Evolutionary conservation across 2,113 vertebrate genomes (phyloP).

Genomic region (Podiceps cristatus): DNA sequence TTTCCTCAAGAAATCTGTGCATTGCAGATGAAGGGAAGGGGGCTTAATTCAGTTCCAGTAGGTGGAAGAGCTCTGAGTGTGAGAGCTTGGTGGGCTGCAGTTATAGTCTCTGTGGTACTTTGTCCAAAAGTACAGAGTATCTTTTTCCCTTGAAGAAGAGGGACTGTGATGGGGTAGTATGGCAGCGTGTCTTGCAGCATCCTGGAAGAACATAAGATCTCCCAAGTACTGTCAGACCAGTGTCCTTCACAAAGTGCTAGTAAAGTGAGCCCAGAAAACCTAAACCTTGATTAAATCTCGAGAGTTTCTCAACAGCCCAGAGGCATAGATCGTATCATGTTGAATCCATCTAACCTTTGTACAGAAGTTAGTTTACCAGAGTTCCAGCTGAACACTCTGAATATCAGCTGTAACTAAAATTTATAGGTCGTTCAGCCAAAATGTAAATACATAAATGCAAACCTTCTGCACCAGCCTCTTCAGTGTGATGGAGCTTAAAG

Average conservation of each 20-base stretch:
- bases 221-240: background rate
- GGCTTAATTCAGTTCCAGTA: background rate
- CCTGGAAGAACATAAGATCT: background rate
- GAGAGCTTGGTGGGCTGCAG: background rate
- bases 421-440: background rate
- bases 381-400: background rate
- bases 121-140: background rate
- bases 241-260: background rate
- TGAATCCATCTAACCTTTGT: background rate
- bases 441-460: background rate
- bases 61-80: background rate
- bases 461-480: background rate
- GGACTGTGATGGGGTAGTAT: background rate
- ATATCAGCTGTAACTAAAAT: conserved; percentile 14
- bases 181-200: background rate
- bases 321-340: background rate
- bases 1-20: conserved; percentile 5
- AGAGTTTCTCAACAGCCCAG: background rate
- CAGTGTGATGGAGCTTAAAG: background rate
- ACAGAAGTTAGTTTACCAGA: background rate
- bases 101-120: background rate
- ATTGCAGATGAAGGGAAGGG: background rate
- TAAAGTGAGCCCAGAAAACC: background rate
- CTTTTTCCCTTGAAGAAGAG: background rate
- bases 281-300: background rate